Percentiles rank a stretch among this genome's conserved stretches.
Conservation (phyloP, 1,140 invertebrate species). For the Musca domestica region DNA sequence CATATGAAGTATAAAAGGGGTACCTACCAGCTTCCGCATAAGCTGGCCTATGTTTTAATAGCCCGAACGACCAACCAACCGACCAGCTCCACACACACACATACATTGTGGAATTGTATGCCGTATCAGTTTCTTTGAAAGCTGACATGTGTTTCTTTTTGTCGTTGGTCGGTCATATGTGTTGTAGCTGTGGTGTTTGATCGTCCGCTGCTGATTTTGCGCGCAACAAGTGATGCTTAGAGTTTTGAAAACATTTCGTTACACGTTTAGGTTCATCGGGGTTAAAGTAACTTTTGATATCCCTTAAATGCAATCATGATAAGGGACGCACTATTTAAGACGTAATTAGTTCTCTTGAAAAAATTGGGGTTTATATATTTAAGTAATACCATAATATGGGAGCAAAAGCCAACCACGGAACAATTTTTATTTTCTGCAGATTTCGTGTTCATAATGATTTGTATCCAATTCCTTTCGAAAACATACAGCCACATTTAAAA, state of each 20-base stretch:
- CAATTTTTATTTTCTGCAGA: too few relatives aligned
- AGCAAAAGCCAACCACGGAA: too few relatives aligned
- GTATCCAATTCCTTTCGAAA: too few relatives aligned
- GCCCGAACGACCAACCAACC: not conserved
- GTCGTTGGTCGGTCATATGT: not conserved
- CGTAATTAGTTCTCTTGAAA: too few relatives aligned
- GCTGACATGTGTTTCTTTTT: slow-evolving; percentile 14
- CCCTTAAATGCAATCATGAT: too few relatives aligned
- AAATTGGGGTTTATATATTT: too few relatives aligned
- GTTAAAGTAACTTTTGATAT: too few relatives aligned
- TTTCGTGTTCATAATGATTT: too few relatives aligned
- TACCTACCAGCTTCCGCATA: not conserved
- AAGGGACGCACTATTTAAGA: not conserved
- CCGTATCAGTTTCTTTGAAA: slow-evolving; percentile 8
- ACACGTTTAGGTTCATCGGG: slow-evolving; percentile 10
- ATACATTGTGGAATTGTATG: not conserved
- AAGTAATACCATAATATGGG: too few relatives aligned
- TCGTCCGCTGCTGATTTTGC: slow-evolving; percentile 14
- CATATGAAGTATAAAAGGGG: not conserved
- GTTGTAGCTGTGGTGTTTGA: not conserved
- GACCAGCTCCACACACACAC: too few relatives aligned
- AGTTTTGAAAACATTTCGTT: too few relatives aligned
- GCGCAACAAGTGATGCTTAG: slow-evolving; percentile 14
- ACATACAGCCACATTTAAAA: too few relatives aligned
- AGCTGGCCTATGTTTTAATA: slow-evolving; percentile 1